Percentiles rank a stretch among this genome's conserved stretches.
Conservation (phyloP, 2,113 vertebrate genomes). For the Dolichotis patagonum region DNA sequence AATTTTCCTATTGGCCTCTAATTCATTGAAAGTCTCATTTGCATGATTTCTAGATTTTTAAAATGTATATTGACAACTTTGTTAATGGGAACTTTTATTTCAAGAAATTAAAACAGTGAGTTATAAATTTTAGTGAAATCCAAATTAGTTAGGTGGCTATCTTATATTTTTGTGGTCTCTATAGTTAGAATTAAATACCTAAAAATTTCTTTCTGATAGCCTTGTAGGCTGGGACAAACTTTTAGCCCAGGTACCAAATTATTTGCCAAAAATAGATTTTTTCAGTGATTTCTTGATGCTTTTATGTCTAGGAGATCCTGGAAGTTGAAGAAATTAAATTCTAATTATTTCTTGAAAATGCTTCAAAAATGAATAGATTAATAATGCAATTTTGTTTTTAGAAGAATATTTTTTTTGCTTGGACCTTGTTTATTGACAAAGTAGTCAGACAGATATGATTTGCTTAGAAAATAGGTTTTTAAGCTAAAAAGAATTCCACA, state of each 20-base stretch:
- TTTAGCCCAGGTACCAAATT: background rate
- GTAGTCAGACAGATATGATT: slow-evolving; percentile 25
- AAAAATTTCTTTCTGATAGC: slow-evolving; percentile 19
- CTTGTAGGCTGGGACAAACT: background rate
- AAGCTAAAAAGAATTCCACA: background rate
- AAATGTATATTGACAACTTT: background rate
- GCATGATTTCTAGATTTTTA: background rate
- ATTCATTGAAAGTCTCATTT: background rate
- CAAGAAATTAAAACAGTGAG: slow-evolving; percentile 10
- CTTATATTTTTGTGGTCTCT: background rate
- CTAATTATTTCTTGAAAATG: slow-evolving; percentile 25
- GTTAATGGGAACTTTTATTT: background rate
- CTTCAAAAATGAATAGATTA: background rate
- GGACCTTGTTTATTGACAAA: background rate
- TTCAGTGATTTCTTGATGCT: background rate
- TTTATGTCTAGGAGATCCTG: background rate
- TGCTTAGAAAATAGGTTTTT: slow-evolving; percentile 11
- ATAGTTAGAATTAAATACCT: background rate
- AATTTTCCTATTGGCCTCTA: background rate
- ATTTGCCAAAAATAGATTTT: background rate
- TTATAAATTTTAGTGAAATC: slow-evolving; percentile 24
- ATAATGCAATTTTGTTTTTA: background rate
- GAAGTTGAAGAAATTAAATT: slow-evolving; percentile 32
- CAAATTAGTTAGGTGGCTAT: background rate
- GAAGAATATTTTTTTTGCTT: background rate